Base-by-base conservation (phyloP, 2,797 vertebrate species). In the Steatocranus sp. region DNA sequence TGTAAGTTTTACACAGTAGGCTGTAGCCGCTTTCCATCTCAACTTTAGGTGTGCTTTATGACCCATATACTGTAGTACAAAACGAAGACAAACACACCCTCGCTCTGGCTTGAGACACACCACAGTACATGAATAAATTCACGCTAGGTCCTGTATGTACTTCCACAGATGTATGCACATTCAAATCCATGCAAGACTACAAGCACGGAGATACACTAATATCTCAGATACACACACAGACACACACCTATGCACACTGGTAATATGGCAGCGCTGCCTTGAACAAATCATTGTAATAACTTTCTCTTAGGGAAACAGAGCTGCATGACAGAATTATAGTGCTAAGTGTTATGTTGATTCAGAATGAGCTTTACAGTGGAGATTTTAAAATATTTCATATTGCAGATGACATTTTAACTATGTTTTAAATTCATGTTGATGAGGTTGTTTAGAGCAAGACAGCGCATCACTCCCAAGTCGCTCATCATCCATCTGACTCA, bases 1-100 rank as follows among this genome's bases (percentile, higher is more conserved):
- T 89, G 85, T 92, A 92, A 90, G 89, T 95, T 95, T 92, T 94
- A 94, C 91, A 89, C 91, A 90, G 86, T 85, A 87, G 83, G 82
- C 90, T 66, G 84, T 81, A 83, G 86, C 84, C 85, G 83, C 87
- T 84, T 88, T 87, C 83, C 89, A 93, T 81, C 73, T 78, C 77
- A 38, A 78, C 81, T 82, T 87, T 84, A 84, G 86, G 63, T 86
- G 76, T 90, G 87, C 78, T 92, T 93, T 93, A 93, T 88, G 90
- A 87, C 68, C 87, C 80, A 32, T 82, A 14, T 73, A 30, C n/a
- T 48, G 68, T 8, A 58, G 75, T n/a, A n/a, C 75, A 75, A 43
- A 66, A 41, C 7, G 34, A 78, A 89, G 73, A 63, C 58, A 70
- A 73, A 48, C 68, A 38, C 63, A 6, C 50, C 6, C 70, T 18